Evolutionary conservation across 2,797 vertebrate genomes (phyloP).

Genomic region (Mus spretus): DNA sequence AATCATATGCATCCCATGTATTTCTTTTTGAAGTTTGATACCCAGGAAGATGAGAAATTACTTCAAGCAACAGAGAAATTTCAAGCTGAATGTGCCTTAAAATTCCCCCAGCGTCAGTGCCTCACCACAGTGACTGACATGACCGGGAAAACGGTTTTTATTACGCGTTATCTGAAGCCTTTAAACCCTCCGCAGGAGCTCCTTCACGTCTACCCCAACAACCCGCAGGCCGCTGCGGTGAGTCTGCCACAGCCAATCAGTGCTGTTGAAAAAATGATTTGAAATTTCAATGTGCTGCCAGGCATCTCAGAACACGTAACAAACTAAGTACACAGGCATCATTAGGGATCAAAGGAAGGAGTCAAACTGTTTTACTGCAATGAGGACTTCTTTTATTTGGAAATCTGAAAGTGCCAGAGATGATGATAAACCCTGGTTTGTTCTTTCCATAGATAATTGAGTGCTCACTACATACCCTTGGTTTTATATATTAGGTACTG

Average conservation of each 20-base stretch:
- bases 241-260: constrained; percentile 70
- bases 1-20: neutral
- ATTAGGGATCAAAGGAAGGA: neutral
- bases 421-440: neutral
- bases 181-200: constrained; percentile 95
- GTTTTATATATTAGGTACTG: neutral
- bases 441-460: neutral
- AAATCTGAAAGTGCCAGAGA: neutral
- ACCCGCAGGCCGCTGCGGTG: constrained; percentile 91
- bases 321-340: neutral
- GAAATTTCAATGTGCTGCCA: neutral
- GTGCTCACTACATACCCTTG: neutral
- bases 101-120: constrained; percentile 93
- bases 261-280: neutral
- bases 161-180: constrained; percentile 94
- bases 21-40: constrained; percentile 94
- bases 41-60: constrained; percentile 95
- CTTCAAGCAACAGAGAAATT: constrained; percentile 94
- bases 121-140: constrained; percentile 94
- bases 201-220: constrained; percentile 89
- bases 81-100: constrained; percentile 91
- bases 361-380: neutral
- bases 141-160: constrained; percentile 95
- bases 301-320: neutral
- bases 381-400: neutral